phyloP scores from a whole-genome alignment of 1,140 invertebrate genomes.

The Parapsyche elsis region DNA sequence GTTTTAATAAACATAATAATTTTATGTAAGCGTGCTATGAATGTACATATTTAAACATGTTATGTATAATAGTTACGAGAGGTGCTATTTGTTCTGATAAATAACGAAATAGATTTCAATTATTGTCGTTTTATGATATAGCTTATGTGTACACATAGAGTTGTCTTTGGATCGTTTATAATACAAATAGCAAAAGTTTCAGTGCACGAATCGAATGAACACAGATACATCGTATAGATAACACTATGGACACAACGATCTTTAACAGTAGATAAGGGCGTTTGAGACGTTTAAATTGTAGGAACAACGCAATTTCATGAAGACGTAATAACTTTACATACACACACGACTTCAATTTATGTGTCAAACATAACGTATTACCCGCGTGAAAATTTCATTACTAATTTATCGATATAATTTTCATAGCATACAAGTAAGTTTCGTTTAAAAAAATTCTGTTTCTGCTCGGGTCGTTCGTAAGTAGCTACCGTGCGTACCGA shows the following conservation, averaged over 20 bases:
- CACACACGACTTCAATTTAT: constrained; percentile 30
- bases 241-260: constrained; percentile 43
- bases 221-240: constrained; percentile 44
- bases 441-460: neutral
- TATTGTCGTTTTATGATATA: neutral
- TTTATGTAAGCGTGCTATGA: too few species aligned
- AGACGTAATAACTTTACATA: constrained; percentile 33
- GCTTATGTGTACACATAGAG: constrained; percentile 6
- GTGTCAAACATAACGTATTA: constrained; percentile 11
- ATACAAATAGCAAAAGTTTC: constrained; percentile 45
- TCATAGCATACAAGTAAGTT: neutral
- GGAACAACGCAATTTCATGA: constrained; percentile 38
- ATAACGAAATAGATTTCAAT: neutral
- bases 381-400: neutral
- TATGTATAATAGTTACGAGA: neutral
- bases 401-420: neutral
- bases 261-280: constrained; percentile 33
- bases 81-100: neutral
- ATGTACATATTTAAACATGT: neutral
- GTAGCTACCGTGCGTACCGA: neutral
- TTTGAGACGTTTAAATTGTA: constrained; percentile 45
- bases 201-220: constrained; percentile 46
- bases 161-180: constrained; percentile 29
- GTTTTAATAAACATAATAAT: too few species aligned
- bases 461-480: neutral